Evolutionary conservation across 2,888 invertebrate species (phyloP).

Genomic region (Atherix ibis): DNA sequence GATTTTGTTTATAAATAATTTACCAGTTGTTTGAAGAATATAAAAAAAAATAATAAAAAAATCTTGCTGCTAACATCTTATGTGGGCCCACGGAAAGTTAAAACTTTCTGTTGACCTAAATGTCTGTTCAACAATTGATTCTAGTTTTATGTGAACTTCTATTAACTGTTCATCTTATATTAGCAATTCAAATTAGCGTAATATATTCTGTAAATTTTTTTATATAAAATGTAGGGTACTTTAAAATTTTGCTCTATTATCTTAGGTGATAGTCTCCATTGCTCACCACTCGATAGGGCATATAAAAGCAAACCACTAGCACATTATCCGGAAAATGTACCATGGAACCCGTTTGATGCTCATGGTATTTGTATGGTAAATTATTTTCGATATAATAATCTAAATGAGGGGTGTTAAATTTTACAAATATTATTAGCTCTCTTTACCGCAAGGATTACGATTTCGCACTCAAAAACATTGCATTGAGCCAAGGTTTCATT

Average conservation of each 20-base stretch:
- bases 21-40: no score
- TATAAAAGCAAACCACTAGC: constrained; percentile 89
- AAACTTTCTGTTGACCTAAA: no score
- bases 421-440: constrained; percentile 47
- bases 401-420: no score
- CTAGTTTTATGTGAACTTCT: no score
- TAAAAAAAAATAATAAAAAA: no score
- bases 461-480: constrained; percentile 90
- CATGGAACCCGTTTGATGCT: constrained; percentile 82
- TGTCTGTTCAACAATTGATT: no score
- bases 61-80: no score
- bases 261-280: constrained; percentile 67
- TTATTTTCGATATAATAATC: neutral
- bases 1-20: no score
- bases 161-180: no score
- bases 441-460: constrained; percentile 83
- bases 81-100: no score
- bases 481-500: constrained; percentile 78
- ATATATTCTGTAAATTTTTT: neutral
- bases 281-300: constrained; percentile 82
- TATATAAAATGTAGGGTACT: no score
- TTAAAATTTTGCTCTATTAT: constrained; percentile 13
- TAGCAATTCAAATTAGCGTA: no score
- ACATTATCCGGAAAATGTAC: constrained; percentile 84
- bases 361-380: constrained; percentile 90